Conservation (phyloP, 2,113 vertebrate species). For the Gnathonemus longibarbis region DNA sequence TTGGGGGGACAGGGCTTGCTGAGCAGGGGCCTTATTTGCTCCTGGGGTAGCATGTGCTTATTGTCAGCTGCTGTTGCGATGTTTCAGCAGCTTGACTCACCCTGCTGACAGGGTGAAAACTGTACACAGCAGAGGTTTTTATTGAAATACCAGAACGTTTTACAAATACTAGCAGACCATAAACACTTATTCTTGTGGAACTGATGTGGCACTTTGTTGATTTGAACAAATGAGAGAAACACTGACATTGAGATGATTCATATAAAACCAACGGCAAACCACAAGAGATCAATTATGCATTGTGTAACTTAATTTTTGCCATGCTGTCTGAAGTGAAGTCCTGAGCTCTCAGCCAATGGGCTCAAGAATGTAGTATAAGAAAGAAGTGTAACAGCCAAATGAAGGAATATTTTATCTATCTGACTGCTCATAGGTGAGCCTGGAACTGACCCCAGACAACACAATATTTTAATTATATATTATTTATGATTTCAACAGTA, state of each 20-base stretch:
- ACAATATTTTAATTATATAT: background rate
- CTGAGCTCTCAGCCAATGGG: background rate
- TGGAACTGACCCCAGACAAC: background rate
- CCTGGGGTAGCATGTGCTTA: constrained; percentile 23
- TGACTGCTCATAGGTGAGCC: background rate
- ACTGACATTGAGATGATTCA: background rate
- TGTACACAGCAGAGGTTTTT: background rate
- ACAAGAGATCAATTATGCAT: background rate
- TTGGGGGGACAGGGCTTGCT: constrained; percentile 23
- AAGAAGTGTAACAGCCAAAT: background rate
- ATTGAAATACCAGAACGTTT: background rate
- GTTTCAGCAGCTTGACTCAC: background rate
- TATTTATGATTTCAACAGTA: background rate
- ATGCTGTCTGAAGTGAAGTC: background rate
- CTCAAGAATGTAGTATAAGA: background rate
- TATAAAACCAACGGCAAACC: background rate
- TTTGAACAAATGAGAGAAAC: background rate
- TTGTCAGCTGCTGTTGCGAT: constrained; percentile 23
- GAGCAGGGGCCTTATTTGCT: constrained; percentile 27
- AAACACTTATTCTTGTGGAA: constrained; percentile 2
- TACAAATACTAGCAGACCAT: background rate
- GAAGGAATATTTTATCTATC: background rate
- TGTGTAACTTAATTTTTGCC: background rate
- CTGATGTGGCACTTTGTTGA: background rate
- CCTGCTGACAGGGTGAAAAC: background rate